Base-by-base conservation (phyloP, 2,797 vertebrate species). In the Cuniculus paca region DNA sequence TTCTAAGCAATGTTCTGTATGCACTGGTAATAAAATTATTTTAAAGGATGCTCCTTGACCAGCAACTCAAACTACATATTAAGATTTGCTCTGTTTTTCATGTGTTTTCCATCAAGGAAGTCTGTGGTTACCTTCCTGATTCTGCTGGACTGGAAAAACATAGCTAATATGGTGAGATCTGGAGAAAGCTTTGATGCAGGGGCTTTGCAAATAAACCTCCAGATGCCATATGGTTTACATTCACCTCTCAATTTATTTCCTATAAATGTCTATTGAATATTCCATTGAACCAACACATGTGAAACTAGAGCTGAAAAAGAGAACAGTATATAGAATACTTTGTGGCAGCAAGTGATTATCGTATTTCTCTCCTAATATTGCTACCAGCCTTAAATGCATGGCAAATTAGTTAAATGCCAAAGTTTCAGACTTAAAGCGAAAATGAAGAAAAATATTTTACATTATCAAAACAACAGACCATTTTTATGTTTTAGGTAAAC, bases 121-220 rank as follows among this genome's bases (percentile, higher is more conserved):
- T 99, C 99, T 99, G 99, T 99, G 99, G 99, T 99, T 99, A 99
- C 99, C 99, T 99, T 99, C 99, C 99, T 99, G 99, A 99, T 99
- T 99, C 99, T 99, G 99, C 99, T 99, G 99, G 99, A 99, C 99
- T 99, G 99, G 99, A 99, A 99, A 99, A 99, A 99, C 99, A 99
- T 98, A 99, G 99, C 99, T 99, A 99, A 99, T 99, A 99, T 99
- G 99, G 99, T 99, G 99, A 99, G 99, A 99, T 99, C 99, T 99
- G 99, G 99, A 99, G 99, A 99, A 99, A 99, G 99, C 99, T 99
- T 99, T 99, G 99, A 99, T 99, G 99, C 99, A 99, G 98, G 98
- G 98, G 98, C 99, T 99, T 99, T 99, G 99, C 99, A 99, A 99
- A 99, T 99, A 99, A 99, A 99, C 99, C 99, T 99, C 99, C 98